Percentiles rank a stretch among this genome's conserved stretches.
phyloP scores from a whole-genome alignment of 2,113 vertebrate species.

The Eubucco bourcierii region DNA sequence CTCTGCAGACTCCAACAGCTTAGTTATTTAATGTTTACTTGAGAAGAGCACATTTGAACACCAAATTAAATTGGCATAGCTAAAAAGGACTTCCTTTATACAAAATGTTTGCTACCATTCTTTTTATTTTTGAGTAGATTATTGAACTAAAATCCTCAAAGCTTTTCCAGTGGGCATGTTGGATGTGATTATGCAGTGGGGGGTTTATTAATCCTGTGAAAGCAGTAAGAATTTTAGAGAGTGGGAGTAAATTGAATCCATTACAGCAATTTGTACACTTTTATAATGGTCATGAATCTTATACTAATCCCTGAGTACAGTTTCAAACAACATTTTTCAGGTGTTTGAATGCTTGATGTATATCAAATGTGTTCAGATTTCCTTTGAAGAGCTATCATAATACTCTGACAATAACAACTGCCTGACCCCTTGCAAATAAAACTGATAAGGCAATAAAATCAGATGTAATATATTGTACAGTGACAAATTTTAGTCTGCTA shows the following conservation, averaged over 20 bases:
- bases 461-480: not conserved
- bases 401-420: not conserved
- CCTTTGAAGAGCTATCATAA: not conserved
- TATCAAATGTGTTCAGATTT: not conserved
- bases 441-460: constrained; percentile 15
- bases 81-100: constrained; percentile 15
- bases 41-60: not conserved
- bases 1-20: not conserved
- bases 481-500: not conserved
- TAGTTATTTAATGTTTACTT: constrained; percentile 8
- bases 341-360: not conserved
- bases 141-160: not conserved
- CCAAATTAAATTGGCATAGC: not conserved
- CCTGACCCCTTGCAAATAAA: not conserved
- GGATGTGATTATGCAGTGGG: not conserved
- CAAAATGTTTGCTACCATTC: constrained; percentile 6
- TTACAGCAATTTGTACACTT: not conserved
- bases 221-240: not conserved
- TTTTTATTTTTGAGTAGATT: not conserved
- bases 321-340: not conserved
- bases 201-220: not conserved
- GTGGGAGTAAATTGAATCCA: not conserved
- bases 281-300: not conserved
- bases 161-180: not conserved
- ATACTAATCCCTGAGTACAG: not conserved